Base-by-base conservation (phyloP, 2,797 vertebrate species). In the Macropodus opercularis region DNA sequence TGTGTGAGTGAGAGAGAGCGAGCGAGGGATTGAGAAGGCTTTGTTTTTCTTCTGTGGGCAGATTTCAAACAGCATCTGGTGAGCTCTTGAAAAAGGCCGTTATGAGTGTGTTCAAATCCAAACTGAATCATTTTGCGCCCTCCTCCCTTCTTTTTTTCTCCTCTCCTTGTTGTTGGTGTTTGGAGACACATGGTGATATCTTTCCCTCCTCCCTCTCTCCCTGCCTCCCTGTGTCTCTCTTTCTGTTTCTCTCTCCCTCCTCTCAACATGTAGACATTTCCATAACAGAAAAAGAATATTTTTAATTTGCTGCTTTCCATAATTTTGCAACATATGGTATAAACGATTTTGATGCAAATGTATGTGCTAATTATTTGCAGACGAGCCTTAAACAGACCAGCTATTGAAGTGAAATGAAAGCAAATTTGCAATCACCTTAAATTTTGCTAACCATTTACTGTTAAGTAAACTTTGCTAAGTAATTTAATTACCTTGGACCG, bases 291-390 rank as follows among this genome's bases (percentile, higher is more conserved):
- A 84, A 83, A 76, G 83, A 87, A 84, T 83, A 87, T 87, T 92
- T 92, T 92, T 90, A 92, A 90, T 92, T 91, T 89, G 86, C 90
- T 82, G 79, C 86, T 93, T 91, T 92, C 89, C 90, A 90, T 92
- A 90, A 93, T 91, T 91, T 92, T 84, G 89, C 84, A 94, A 88
- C 95, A 96, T 96, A 95, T 95, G 94, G 94, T 91, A 89, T 89
- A 88, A 93, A 92, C 68, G 91, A 95, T 94, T 95, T 92, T 94
- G 91, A 95, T 96, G 95, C 94, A 95, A 95, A 96, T 96, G 89
- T 90, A 89, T 91, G 83, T 87, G 89, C 93, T 95, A 95, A 95
- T 95, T 95, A 95, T 88, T 93, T 94, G 92, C 92, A 94, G 93
- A 93, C 90, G 86, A 92, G 92, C 92, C 92, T 95, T 92, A 89